phyloP scores from a whole-genome alignment of 1,140 invertebrate species.

The Calephelis nemesis region DNA sequence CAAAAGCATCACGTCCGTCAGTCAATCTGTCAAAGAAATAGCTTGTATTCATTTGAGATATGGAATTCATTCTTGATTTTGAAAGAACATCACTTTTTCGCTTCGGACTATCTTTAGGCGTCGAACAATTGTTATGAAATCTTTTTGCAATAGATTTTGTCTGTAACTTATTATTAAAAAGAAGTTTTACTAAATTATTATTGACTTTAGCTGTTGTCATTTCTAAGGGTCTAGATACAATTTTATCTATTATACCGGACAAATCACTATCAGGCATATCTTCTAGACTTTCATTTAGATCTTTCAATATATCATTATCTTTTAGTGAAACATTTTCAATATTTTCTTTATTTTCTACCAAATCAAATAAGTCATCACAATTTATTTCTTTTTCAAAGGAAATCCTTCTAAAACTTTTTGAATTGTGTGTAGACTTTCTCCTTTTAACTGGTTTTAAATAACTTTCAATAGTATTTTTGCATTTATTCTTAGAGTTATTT shows the following conservation, averaged over 20 bases:
- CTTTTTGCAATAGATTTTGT: conserved; percentile 39
- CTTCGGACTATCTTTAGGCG: conserved; percentile 57
- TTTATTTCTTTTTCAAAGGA: conserved; percentile 29
- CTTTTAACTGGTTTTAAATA: conserved; percentile 53
- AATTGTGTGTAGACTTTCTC: conserved; percentile 39
- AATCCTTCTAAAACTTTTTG: conserved; percentile 42
- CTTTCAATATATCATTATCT: conserved; percentile 28
- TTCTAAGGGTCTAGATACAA: conserved; percentile 63
- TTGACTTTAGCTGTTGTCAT: conserved; percentile 55
- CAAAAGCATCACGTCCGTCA: conserved; percentile 66
- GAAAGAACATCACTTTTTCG: conserved; percentile 31
- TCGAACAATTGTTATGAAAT: conserved; percentile 58
- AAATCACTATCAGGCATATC: conserved; percentile 76
- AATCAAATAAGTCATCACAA: conserved; percentile 5
- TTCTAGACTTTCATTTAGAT: conserved; percentile 72
- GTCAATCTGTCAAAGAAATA: conserved; percentile 73
- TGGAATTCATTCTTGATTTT: conserved; percentile 23
- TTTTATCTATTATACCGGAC: conserved; percentile 81
- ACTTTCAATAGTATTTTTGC: conserved; percentile 59
- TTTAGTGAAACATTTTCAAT: background rate
- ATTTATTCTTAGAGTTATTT: conserved; percentile 41
- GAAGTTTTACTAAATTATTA: conserved; percentile 58
- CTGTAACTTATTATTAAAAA: conserved; percentile 57
- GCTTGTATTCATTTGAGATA: conserved; percentile 53
- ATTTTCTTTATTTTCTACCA: conserved; percentile 36